Base-by-base conservation (phyloP, 23 tunicate genomes). In the Halocynthia aurantium region DNA sequence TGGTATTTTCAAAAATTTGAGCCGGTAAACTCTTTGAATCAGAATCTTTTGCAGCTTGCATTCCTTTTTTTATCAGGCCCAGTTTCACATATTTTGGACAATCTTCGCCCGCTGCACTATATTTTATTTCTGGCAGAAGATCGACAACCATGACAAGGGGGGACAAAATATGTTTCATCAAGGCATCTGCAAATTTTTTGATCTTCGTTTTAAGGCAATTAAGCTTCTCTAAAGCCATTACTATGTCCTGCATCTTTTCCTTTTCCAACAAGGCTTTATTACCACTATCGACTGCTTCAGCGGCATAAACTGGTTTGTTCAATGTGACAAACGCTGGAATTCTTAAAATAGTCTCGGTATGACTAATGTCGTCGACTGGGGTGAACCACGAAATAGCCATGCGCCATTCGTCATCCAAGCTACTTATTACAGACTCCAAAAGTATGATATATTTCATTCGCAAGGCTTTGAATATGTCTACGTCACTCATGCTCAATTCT, bases 321-420 rank as follows among this genome's bases (percentile, higher is more conserved):
- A 4, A 31, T 4, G 44, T 31, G 44, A 31, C 44, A 31, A 31
- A 31, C 44, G 44, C 44, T 31, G 78, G 78, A 11, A 74, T 52
- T 10, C 56, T 74, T 54, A 74, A 18, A 53, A 74, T 50, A 12
- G 56, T 31, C 0, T 54, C 56, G 15, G 55, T 50, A 8, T 22
- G 8, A n/a, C 2, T 49, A 8, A 54, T 64, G 9, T 74, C 22
- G 22, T 74, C 56, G 53, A 8, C 75, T 53, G 78, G 78, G 13
- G 56, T 22, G 19, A 54, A 53, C 78, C 78, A 74, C 17, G 17
- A 15, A 50, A 74, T 50, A 18, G 18, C 60, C 13, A 19, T 54
- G 6, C 55, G 55, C 78, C 78, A 74, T 74, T 74, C 31, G 55
- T 74, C 78, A 15, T 74, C 78, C 12, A 74, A 64, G n/a, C 13